Evolutionary conservation across 1,140 invertebrate species (phyloP).

Genomic region (Campoletis sonorensis): DNA sequence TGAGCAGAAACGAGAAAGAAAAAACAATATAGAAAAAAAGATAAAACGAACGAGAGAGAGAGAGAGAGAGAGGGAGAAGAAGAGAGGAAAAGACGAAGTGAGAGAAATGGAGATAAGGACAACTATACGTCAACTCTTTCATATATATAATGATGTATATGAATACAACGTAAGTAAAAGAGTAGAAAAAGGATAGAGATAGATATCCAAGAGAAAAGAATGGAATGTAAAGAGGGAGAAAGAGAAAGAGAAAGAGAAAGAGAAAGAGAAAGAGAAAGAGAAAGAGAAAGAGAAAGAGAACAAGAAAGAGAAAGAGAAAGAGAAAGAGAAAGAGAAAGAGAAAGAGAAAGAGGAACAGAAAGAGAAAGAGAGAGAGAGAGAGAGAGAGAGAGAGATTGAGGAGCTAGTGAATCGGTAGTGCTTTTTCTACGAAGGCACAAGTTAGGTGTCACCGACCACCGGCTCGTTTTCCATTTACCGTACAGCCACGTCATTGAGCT

Average conservation of each 20-base stretch:
- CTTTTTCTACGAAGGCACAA: slow-evolving; percentile 44
- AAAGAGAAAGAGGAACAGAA: no score
- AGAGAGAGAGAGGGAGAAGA: slow-evolving; percentile 8
- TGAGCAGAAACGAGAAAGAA: slow-evolving; percentile 56
- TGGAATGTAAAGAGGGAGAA: slow-evolving; percentile 47
- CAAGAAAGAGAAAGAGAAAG: no score
- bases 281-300: no score
- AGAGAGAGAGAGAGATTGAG: no score
- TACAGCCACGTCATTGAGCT: slow-evolving; percentile 14
- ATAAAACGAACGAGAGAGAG: neutral
- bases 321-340: no score
- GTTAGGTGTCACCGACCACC: slow-evolving; percentile 67
- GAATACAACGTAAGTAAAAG: neutral
- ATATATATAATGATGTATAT: neutral
- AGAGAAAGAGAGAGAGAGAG: no score
- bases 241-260: slow-evolving; percentile 24
- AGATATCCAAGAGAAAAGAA: slow-evolving; percentile 8
- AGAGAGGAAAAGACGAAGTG: no score
- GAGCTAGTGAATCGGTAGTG: slow-evolving; percentile 21
- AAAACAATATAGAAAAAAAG: slow-evolving; percentile 11
- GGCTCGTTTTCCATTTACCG: slow-evolving; percentile 71
- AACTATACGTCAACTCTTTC: no score
- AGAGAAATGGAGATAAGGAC: neutral
- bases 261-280: no score
- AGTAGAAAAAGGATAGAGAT: slow-evolving; percentile 31